Evolutionary conservation across 2,797 vertebrate species (phyloP), one percentile per base, ranked within the genome.

Genomic region (Adelosebastes latens): DNA sequence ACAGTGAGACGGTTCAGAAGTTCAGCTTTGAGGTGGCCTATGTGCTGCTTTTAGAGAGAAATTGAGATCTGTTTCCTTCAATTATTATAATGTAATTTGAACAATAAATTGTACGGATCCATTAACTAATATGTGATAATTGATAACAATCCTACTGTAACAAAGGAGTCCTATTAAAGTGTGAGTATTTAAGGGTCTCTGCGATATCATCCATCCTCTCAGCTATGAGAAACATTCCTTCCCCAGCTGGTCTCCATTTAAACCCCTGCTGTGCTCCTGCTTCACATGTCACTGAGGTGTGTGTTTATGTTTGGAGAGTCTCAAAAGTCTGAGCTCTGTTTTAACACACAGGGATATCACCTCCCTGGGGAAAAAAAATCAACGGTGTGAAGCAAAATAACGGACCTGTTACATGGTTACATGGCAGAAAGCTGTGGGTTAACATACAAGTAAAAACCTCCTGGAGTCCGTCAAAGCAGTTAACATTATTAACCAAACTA

Each of bases 191-290:
- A 34, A 58, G 46, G 22, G 18, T 63, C 71, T 36, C 24, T 62
- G 32, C 13, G 18, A 49, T 31, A 63, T 79, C 31, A 79, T 70
- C 65, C 59, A 60, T 85, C 62, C 20, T 75, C 16, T 64, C 55
- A 58, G 79, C 77, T 46, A 56, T 68, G 65, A 80, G 81, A 88
- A 77, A 80, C 93, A 94, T 95, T 95, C 92, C 89, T 90, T 39
- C 31, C 66, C 64, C 95, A 95, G 93, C 90, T 94, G 94, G 90
- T 92, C 89, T 89, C 85, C 72, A 94, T 95, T 95, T 94, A 72
- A 91, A 77, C 78, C 81, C 77, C 87, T 69, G 75, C 87, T 79
- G 77, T 72, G 68, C 68, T 62, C 68, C 82, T 75, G 49, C 29
- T 63, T 72, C 77, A 81, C 70, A 65, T 83, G 82, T 85, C 80